These are phyloP conservation scores for Podiceps cristatus DNA, from an alignment of 2,113 vertebrate species.

Conservation along the genomic window DNA sequence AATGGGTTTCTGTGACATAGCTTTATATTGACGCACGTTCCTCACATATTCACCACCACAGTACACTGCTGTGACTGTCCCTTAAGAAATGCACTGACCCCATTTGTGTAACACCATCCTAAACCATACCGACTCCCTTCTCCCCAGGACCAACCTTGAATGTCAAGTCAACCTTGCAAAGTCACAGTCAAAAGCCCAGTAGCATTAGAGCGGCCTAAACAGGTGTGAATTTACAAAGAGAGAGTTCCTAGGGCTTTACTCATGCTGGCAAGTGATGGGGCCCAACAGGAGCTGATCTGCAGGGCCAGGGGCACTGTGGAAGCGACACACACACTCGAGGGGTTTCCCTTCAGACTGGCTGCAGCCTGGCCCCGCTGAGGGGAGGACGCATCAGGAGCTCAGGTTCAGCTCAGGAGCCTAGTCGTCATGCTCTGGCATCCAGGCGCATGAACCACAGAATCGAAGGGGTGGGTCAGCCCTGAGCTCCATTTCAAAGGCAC, in stretches of 20 bases:
- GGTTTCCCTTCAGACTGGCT: not conserved
- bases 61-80: not conserved
- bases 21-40: not conserved
- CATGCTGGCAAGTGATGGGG: not conserved
- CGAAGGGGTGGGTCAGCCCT: not conserved
- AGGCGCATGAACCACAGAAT: not conserved
- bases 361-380: not conserved
- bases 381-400: not conserved
- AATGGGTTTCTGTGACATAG: not conserved
- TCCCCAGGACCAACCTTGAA: not conserved
- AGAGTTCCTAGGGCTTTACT: not conserved
- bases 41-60: not conserved
- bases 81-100: not conserved
- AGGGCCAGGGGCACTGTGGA: not conserved
- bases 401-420: not conserved
- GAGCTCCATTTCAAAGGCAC: not conserved
- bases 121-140: not conserved
- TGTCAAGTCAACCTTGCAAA: not conserved
- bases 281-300: not conserved
- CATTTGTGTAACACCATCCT: not conserved
- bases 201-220: not conserved
- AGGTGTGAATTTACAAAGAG: not conserved
- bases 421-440: not conserved
- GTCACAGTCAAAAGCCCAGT: not conserved
- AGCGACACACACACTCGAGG: fast-evolving